Evolutionary conservation across 1,140 invertebrate genomes (phyloP).

Genomic region (Lepidurus arcticus): DNA sequence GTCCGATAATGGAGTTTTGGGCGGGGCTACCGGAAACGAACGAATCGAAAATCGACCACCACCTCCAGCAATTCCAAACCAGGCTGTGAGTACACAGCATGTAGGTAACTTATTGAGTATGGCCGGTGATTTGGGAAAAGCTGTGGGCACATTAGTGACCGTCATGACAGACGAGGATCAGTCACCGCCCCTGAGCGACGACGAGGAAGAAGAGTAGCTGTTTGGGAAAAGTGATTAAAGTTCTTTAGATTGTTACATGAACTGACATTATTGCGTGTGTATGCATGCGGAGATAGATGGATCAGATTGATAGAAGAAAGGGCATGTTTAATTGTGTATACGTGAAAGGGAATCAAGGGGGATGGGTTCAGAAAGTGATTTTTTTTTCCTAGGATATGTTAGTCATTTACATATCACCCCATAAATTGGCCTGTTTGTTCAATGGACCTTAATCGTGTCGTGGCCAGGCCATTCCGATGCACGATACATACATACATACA

Average conservation of each 20-base stretch:
- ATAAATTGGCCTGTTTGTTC: background rate
- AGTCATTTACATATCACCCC: conserved; percentile 11
- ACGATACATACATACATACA: background rate
- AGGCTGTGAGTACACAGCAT: conserved; percentile 34
- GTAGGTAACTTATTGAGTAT: conserved; percentile 39
- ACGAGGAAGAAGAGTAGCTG: conserved; percentile 17
- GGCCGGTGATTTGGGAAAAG: conserved; percentile 63
- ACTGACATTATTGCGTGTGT: background rate
- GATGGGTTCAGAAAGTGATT: background rate
- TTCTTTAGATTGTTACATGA: background rate
- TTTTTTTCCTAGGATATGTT: conserved; percentile 6
- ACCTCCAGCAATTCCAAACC: conserved; percentile 39
- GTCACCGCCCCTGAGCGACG: conserved; percentile 29
- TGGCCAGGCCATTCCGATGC: conserved; percentile 8
- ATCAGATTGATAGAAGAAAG: background rate
- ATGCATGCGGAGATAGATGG: background rate
- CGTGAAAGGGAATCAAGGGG: conserved; percentile 15
- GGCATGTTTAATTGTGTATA: background rate
- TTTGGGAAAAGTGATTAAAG: background rate
- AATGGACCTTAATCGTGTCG: conserved; percentile 11
- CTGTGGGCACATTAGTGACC: conserved; percentile 76
- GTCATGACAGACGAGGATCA: conserved; percentile 67
- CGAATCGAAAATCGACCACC: conserved; percentile 38
- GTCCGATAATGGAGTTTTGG: conserved; percentile 30
- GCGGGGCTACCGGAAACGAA: conserved; percentile 37